Base-by-base conservation (phyloP, 2,888 invertebrate genomes). In the Drosophila dives region DNA sequence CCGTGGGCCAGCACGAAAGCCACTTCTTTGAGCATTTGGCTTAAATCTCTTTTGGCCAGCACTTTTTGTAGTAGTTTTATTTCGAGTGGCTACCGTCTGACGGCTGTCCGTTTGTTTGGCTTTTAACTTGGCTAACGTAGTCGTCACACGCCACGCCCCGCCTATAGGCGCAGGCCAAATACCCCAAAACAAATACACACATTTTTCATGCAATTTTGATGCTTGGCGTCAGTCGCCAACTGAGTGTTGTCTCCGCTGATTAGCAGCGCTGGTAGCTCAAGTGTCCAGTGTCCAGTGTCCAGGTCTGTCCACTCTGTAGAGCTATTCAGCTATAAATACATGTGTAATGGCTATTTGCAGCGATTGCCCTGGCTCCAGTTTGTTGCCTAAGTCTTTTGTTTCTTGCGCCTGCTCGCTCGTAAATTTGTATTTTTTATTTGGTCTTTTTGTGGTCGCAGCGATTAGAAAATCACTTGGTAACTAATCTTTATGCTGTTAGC, bases 41-140 rank as follows among this genome's bases (percentile, higher is more conserved):
- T 77, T 77, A 70, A 65, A 69, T 61, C 70, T 71, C 34, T 65
- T 48, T 65, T 68, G 50, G 60, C 60, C 69, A 60, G 29, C 64
- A 54, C 64, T 70, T 86, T 63, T 65, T 53, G 80, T 75, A 78
- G 76, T 73, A 48, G 77, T 60, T 45, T 45, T 4, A 69, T 66
- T 71, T 72, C 72, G 74, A 88, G 75, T 76, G 86, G 90, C 88
- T 86, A 87, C 83, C 78, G 90, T 90, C 84, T 90, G 86, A 86
- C 84, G 91, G 83, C 83, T 91, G 87, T 83, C 83, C 80, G 82
- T 81, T 87, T 87, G 86, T 86, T 90, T 88, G 89, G 74, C 77
- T 87, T 89, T 89, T 75, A 77, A 77, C 80, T 86, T 89, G 87
- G 85, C 89, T 86, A 87, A 71, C 85, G 63, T 79, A 48, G 71